Evolutionary conservation across 2,797 vertebrate species (phyloP), one percentile per base, ranked within the genome.

Genomic region (Alauda arvensis): DNA sequence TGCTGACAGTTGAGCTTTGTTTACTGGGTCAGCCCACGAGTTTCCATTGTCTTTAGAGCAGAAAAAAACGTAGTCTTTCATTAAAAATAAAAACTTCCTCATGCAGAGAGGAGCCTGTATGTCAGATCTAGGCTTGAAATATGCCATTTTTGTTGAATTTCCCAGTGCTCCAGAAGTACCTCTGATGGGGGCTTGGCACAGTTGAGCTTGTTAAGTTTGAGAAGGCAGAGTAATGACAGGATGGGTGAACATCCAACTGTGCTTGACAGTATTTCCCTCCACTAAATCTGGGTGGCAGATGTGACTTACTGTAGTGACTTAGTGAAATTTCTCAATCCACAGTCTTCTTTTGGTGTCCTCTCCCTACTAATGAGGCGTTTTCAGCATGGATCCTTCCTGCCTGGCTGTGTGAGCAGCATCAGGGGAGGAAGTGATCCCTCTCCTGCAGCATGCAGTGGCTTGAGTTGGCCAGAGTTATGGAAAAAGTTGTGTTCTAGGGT

Each of bases 271-370:
- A 14, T 87, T 91, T 91, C 63, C 52, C 77, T 78, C 52, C 46
- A 37, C 63, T 66, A 85, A 92, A 90, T 95, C 76, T 92, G 91
- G 88, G 90, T 91, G 88, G 79, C 93, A 94, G 90, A 93, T 92
- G 92, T 94, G 90, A 76, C 75, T 94, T 72, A 70, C 67, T 92
- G 70, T 72, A 94, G 70, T 77, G 75, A 81, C 78, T 93, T 91
- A 77, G 68, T 75, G 89, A 82, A 84, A 77, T 91, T 84, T 88
- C 92, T 92, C 87, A 85, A 53, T 83, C 82, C 2, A 0, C 20
- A 23, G n/a, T 21, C 76, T 65, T 82, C 43, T 87, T 46, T 55
- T 6, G 5, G 46, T 85, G 72, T 85, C 84, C 48, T 93, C 39
- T 91, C 48, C 62, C 48, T 51, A 18, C 68, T 89, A 88, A 90